Conservation (phyloP, 2,113 vertebrate genomes). For the Rallus limicola region DNA sequence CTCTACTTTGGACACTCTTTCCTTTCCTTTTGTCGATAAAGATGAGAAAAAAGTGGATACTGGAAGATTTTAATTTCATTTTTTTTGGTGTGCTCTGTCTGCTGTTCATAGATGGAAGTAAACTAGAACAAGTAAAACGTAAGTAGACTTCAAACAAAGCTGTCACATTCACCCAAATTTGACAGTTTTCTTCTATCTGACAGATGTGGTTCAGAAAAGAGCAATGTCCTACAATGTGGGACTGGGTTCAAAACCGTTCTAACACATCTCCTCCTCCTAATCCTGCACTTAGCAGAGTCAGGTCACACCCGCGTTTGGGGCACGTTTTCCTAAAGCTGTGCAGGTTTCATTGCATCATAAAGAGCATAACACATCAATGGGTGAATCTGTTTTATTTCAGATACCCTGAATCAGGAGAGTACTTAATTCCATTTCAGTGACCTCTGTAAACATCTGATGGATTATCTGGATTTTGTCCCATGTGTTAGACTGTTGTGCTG, state of each 20-base stretch:
- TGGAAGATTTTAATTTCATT: conserved; percentile 60
- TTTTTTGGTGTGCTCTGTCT: conserved; percentile 75
- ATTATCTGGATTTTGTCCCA: conserved; percentile 69
- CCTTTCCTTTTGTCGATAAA: conserved; percentile 6
- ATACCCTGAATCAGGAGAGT: conserved; percentile 41
- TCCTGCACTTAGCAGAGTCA: not conserved
- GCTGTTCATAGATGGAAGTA: conserved; percentile 74
- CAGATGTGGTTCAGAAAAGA: not conserved
- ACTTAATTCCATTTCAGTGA: conserved; percentile 69
- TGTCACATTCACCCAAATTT: not conserved
- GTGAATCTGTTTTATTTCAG: conserved; percentile 62
- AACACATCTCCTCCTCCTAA: not conserved
- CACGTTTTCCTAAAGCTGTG: conserved; percentile 51
- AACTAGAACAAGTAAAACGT: conserved; percentile 81
- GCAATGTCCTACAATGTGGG: not conserved
- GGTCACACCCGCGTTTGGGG: conserved; percentile 3
- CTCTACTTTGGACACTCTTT: not conserved
- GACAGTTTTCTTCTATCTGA: not conserved
- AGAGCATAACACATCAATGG: conserved; percentile 44
- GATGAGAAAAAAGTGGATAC: conserved; percentile 73
- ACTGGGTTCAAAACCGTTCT: not conserved
- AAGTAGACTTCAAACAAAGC: conserved; percentile 64
- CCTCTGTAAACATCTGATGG: conserved; percentile 71
- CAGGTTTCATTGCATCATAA: conserved; percentile 53
- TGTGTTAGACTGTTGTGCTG: conserved; percentile 54